Percentiles rank a stretch among this genome's conserved stretches.
These are phyloP conservation scores for Chloropsis hardwickii DNA, from an alignment of 2,113 vertebrate genomes.

Conservation along the genomic window DNA sequence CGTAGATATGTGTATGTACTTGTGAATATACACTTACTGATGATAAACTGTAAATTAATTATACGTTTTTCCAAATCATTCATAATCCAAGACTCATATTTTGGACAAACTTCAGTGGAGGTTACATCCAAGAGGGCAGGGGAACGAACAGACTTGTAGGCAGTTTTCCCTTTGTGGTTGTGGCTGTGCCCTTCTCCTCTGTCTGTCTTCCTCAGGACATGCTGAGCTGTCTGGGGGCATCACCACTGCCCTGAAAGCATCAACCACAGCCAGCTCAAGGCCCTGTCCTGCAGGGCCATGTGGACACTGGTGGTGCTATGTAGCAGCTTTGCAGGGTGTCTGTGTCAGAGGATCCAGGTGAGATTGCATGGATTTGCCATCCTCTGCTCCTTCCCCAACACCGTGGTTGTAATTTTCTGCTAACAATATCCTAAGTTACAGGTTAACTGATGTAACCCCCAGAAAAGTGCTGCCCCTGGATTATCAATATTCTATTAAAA, in stretches of 20 bases:
- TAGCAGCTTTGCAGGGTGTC: neutral
- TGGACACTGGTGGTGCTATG: neutral
- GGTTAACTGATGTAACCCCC: neutral
- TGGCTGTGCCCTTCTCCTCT: neutral
- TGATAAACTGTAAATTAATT: neutral
- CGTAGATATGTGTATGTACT: fast-evolving
- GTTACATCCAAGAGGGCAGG: neutral
- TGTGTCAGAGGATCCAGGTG: neutral
- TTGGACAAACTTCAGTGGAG: neutral
- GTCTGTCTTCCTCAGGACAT: fast-evolving
- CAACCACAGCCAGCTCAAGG: neutral
- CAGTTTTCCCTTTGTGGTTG: neutral
- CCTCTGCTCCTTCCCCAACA: neutral
- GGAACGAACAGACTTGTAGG: neutral
- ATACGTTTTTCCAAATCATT: neutral
- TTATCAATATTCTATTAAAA: neutral
- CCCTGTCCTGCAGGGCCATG: neutral
- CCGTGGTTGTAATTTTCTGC: neutral
- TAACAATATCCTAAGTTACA: neutral
- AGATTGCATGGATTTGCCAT: neutral
- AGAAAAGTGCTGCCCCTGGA: neutral
- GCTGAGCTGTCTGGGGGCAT: neutral
- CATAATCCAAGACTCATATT: neutral
- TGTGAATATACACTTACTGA: neutral
- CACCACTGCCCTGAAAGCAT: neutral